phyloP scores from a whole-genome alignment of 2,888 invertebrate species.

The Coenonympha glycerion region DNA sequence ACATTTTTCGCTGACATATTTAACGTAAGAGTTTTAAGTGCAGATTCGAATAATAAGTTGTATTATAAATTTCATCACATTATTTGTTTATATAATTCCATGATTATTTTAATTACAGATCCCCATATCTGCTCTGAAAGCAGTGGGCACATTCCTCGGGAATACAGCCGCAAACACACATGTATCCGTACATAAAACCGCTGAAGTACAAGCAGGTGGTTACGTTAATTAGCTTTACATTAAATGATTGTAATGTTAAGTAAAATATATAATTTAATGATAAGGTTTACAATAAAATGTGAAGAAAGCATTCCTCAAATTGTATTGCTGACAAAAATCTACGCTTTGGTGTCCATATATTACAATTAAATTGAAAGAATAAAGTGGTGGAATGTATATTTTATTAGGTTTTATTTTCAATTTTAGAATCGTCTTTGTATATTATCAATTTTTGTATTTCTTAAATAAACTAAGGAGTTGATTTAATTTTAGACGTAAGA shows the following conservation, averaged over 20 bases:
- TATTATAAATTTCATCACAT: background rate
- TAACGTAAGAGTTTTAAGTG: constrained; percentile 72
- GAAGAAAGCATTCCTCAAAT: too few species aligned
- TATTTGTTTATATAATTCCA: too few species aligned
- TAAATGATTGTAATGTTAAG: background rate
- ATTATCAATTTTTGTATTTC: background rate
- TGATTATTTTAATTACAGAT: too few species aligned
- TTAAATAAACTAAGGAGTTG: background rate
- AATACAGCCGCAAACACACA: constrained; percentile 65
- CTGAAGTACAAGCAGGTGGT: constrained; percentile 56
- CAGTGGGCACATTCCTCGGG: constrained; percentile 77
- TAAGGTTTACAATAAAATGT: background rate
- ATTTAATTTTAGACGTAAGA: background rate
- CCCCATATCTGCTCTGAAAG: constrained; percentile 78
- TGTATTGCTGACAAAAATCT: background rate
- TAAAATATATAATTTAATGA: background rate
- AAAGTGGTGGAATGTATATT: too few species aligned
- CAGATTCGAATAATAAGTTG: too few species aligned
- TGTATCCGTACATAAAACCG: constrained; percentile 61
- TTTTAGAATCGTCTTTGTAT: too few species aligned
- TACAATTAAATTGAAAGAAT: too few species aligned
- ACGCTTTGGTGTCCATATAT: background rate
- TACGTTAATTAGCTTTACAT: constrained; percentile 23
- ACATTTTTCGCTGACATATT: constrained; percentile 78
- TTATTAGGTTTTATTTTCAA: too few species aligned